phyloP scores from a whole-genome alignment of 2,888 invertebrate genomes.

The Acheta domesticus region DNA sequence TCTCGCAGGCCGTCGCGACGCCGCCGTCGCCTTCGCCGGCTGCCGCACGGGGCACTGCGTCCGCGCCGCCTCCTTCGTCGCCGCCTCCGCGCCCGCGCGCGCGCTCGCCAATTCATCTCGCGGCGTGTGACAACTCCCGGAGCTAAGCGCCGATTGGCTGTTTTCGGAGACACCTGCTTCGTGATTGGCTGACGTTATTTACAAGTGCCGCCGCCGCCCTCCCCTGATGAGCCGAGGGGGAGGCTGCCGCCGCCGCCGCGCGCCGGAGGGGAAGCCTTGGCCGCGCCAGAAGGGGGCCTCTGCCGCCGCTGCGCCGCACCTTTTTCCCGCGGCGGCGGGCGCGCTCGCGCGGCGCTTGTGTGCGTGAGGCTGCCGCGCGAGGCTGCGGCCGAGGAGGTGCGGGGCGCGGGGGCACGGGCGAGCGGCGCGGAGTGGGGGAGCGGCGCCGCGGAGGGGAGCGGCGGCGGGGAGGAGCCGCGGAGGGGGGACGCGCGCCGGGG shows the following conservation, averaged over 20 bases:
- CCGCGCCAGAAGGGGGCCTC: neutral
- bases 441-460: constrained; percentile 22
- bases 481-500: constrained; percentile 45
- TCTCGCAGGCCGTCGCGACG: neutral
- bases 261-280: constrained; percentile 19
- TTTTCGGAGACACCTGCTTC: constrained; percentile 29
- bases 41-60: neutral
- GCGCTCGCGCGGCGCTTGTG: neutral
- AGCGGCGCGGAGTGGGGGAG: constrained; percentile 22
- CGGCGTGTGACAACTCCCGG: constrained; percentile 21
- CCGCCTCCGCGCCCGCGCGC: neutral
- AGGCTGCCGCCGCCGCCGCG: too few relatives aligned
- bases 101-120: constrained; percentile 27
- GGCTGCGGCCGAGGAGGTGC: neutral
- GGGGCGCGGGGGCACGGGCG: constrained; percentile 1
- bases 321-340: neutral
- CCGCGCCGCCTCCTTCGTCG: neutral
- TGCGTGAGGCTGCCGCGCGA: constrained; percentile 4
- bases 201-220: constrained; percentile 25
- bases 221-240: neutral
- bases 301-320: neutral
- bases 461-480: constrained; percentile 48
- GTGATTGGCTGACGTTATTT: constrained; percentile 34
- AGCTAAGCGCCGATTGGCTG: constrained; percentile 3
- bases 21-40: neutral